Base-by-base conservation (phyloP, 2,888 invertebrate species). In the Melanotus villosus region DNA sequence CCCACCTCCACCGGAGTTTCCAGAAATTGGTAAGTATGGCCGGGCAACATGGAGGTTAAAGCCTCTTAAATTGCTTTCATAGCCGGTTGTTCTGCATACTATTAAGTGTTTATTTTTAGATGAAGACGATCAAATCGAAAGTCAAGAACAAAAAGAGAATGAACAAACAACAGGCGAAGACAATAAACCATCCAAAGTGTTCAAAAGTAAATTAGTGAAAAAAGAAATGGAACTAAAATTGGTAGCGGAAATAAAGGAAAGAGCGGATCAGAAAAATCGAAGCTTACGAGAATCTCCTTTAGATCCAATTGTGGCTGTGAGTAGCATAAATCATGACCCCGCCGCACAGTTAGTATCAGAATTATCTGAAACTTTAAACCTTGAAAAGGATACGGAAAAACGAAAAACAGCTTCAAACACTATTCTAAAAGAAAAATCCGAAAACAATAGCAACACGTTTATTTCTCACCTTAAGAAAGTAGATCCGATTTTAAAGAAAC, bases 211-310 rank as follows among this genome's bases (percentile, higher is more conserved):
- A 69, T 86, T 88, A 4, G 89, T 90, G 26, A 90, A 92, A 88
- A 95, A 95, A 79, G 95, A 95, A 82, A 93, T 94, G 90, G 94
- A 94, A 80, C 84, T 93, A 54, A 93, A 93, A 81, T 84, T 93
- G 21, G 92, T 94, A 50, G 92, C 93, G 3, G 95, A 95, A 84
- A 94, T 95, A 66, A 94, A 94, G 82, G 93, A 94, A 80, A 87
- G 90, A 62, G 90, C 92, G 9, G 91, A 92, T 78, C 88, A 89
- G 77, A 91, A 91, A 79, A 88, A 88, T 67, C 88, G 87, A 68
- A 86, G 87, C 68, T 80, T 80, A 19, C 88, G 87, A 80, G 89
- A 88, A 79, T 88, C 89, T 57, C 87, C 88, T 50, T 84, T 86
- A 64, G 83, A 84, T 73, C 77, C 79, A 43, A 68, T 80, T 82